Base-by-base conservation (phyloP, 2,113 vertebrate genomes). In the Solea solea region DNA sequence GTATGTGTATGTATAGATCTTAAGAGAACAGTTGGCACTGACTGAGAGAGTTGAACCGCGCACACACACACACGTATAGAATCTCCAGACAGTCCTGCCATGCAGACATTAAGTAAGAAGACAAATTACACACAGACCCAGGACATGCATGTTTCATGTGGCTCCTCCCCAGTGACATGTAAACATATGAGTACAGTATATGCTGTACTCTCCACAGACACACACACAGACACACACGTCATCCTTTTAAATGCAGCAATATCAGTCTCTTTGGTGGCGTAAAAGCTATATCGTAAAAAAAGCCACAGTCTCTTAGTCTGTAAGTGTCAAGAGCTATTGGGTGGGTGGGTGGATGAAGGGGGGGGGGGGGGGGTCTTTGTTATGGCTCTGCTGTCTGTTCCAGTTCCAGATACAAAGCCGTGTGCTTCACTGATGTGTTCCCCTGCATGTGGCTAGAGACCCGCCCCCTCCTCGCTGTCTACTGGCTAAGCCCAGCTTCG, bases 381-480 rank as follows among this genome's bases (percentile, higher is more conserved):
- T 88, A 88, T 57, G 64, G 74, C 69, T 86, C 60, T 51, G 40
- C 69, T 77, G 73, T 85, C 83, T 84, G 67, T 69, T 81, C 81
- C 76, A 78, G 39, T 75, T 87, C 53, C 83, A 88, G 76, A 84
- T 86, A 86, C 82, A 82, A 76, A 89, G 91, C 91, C 90, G 89
- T 92, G 91, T 90, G 88, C 76, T 82, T 70, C 74, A 76, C 85
- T 86, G 75, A 83, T 67, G 81, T 81, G 72, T 82, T 84, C 68
- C 57, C 64, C 58, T 69, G 58, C 14, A 51, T 67, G 57, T 70
- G 68, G 57, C 28, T 34, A 42, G n/a, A 63, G 75, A 41, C 74
- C 73, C 86, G 14, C 86, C 88, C 51, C 83, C 78, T 87, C 80
- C 74, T 72, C 57, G 0, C 45, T 8, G 9, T 74, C 72, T 66